Evolutionary conservation across 2,888 invertebrate species (phyloP).

Genomic region (Biston betularia): DNA sequence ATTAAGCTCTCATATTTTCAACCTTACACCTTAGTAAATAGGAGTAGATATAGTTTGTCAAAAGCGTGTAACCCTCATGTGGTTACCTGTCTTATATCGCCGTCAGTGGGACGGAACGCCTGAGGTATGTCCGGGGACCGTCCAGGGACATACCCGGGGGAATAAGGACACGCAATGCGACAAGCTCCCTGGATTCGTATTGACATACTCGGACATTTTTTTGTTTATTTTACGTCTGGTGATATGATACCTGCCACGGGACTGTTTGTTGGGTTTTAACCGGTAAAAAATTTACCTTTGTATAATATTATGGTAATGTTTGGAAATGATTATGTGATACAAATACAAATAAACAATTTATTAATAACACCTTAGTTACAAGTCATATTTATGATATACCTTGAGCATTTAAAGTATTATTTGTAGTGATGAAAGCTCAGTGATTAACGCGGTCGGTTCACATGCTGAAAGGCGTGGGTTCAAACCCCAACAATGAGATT

Average conservation of each 20-base stretch:
- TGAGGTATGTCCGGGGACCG: slow-evolving; percentile 5
- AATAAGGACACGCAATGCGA: slow-evolving; percentile 60
- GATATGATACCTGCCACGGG: slow-evolving; percentile 6
- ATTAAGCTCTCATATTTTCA: neutral
- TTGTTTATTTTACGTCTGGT: slow-evolving; percentile 16
- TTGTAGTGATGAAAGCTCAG: too few species aligned
- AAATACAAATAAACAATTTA: too few species aligned
- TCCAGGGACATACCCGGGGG: slow-evolving; percentile 49
- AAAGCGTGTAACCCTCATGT: slow-evolving; percentile 26
- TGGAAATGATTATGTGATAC: neutral
- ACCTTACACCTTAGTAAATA: slow-evolving; percentile 24
- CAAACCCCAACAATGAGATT: too few species aligned
- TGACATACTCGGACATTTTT: slow-evolving; percentile 27
- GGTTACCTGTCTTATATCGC: slow-evolving; percentile 36
- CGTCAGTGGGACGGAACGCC: slow-evolving; percentile 19
- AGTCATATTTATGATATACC: too few species aligned
- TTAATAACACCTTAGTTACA: too few species aligned
- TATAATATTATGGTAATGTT: neutral
- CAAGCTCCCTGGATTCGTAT: slow-evolving; percentile 35
- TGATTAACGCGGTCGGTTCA: too few species aligned
- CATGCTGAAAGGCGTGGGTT: too few species aligned
- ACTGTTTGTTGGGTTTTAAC: slow-evolving; percentile 1
- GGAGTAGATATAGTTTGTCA: slow-evolving; percentile 21
- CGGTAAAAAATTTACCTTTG: neutral
- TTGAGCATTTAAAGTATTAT: too few species aligned